Percentiles rank a stretch among this genome's conserved stretches.
Evolutionary conservation across 2,797 vertebrate species (phyloP).

Genomic region (Anguilla anguilla): DNA sequence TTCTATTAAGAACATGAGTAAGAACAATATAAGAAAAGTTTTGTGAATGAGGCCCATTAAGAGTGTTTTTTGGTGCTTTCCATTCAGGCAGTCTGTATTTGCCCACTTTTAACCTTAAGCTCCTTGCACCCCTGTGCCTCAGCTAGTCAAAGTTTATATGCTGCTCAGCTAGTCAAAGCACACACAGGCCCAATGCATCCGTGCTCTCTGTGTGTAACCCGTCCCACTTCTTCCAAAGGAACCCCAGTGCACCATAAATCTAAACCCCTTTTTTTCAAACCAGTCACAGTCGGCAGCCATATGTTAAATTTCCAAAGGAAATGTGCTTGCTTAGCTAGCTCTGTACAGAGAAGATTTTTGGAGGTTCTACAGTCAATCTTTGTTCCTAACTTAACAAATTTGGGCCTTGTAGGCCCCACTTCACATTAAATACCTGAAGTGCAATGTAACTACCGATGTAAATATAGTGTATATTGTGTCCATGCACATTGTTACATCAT

Average conservation of each 20-base stretch:
- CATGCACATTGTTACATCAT: background rate
- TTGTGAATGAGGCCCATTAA: background rate
- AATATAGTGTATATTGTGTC: background rate
- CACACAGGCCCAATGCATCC: background rate
- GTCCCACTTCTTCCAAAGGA: background rate
- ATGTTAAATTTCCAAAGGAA: background rate
- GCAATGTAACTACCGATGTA: background rate
- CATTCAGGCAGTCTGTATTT: slow-evolving; percentile 3
- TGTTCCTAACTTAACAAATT: background rate
- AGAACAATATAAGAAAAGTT: background rate
- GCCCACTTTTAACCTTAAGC: background rate
- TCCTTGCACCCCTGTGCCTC: background rate
- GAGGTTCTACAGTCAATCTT: background rate
- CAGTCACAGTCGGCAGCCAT: background rate
- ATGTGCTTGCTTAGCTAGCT: background rate
- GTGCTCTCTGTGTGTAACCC: background rate
- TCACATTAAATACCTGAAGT: background rate
- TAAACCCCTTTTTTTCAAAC: background rate
- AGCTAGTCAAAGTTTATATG: background rate
- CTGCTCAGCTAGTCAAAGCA: background rate
- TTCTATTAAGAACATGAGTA: background rate
- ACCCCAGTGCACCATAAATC: slow-evolving; percentile 2
- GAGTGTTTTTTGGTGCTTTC: background rate
- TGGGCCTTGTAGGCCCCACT: background rate
- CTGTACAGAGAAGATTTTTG: background rate